Base-by-base conservation (phyloP, 1,140 invertebrate genomes). In the Penaeus japonicus region DNA sequence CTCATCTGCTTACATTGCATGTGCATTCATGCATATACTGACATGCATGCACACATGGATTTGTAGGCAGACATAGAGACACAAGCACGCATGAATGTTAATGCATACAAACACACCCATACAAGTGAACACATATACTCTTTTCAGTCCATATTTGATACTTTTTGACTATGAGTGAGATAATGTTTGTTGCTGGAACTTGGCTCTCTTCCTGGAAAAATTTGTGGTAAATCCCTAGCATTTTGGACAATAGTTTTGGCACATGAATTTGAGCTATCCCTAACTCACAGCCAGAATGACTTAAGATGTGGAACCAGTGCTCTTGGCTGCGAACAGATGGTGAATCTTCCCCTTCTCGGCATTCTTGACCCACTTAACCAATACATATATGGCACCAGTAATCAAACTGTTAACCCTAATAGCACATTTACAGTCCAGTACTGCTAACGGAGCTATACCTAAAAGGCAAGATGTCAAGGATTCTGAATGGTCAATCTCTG, bases 241-340 rank as follows among this genome's bases (percentile, higher is more conserved):
- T 77, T 75, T 73, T 73, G 47, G 62, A 84, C 70, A 47, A 84
- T 73, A 12, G 32, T 84, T 87, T 87, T 81, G 85, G 85, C 85
- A 87, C 85, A 87, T 80, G 59, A 53, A 87, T 81, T 81, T 87
- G 85, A 87, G 85, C 85, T 80, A 79, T 87, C 78, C 77, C 75
- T 59, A 86, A 79, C 84, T 83, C 83, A 84, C 59, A 84, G 65
- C 83, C 83, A 84, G 62, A 77, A 70, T 73, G 65, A 84, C 83
- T 47, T 84, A 84, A 32, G 62, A 73, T 62, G 24, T 54, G 35
- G n/a, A n/a, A 84, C 35, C 83, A 73, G 59, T 84, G 65, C 53
- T 73, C 83, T 73, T 53, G 65, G 83, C 62, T 62, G 83, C 62
- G 65, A 39, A 62, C 32, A 62, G 81, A 83, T 65, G 59, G n/a